Evolutionary conservation across 2,113 vertebrate species (phyloP), one percentile per base, ranked within the genome.

Genomic region (Clarias macrocephalus): DNA sequence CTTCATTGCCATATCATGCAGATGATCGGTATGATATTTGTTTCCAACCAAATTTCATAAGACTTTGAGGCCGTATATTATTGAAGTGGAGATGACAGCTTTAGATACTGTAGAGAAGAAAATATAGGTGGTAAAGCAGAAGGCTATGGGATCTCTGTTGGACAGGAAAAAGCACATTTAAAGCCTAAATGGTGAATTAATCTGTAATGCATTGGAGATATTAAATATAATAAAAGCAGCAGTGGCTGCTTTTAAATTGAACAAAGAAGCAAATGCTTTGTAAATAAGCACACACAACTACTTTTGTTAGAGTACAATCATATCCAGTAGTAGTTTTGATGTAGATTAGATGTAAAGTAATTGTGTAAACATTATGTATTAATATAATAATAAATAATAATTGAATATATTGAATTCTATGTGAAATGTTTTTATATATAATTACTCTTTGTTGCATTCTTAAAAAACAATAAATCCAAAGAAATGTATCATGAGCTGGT

Each of bases 1-100:
- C 73, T 76, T 84, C 80, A 86, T 80, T 59, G 77, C 62, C 80
- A 82, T 85, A 82, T 87, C 82, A 84, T 63, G 57, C 76, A 86
- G 79, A 80, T 75, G 76, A 80, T 73, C 48, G 25, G 52, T 65
- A 68, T 80, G 15, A 56, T 56, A 56, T 68, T 62, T 60, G 52
- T 76, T 62, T 76, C 59, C 84, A 76, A 11, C 9, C 42, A 79
- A 13, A 52, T 63, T 10, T 52, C 7, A 77, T 37, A 11, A 68
- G 28, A 80, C 8, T 1, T 30, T 9, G 28, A 8, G 75, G 33
- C 25, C 3, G 23, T 5, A 56, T 30, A 57, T n/a, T 48, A 68
- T 19, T 79, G 16, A 73, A 60, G 21, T 25, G 54, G 12, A 63
- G n/a, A 21, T 62, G n/a, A 3, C n/a, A 79, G 9, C n/a, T 79